Percentiles rank a stretch among this genome's conserved stretches.
Evolutionary conservation across 1,140 invertebrate species (phyloP).

Genomic region (Penaeus japonicus): DNA sequence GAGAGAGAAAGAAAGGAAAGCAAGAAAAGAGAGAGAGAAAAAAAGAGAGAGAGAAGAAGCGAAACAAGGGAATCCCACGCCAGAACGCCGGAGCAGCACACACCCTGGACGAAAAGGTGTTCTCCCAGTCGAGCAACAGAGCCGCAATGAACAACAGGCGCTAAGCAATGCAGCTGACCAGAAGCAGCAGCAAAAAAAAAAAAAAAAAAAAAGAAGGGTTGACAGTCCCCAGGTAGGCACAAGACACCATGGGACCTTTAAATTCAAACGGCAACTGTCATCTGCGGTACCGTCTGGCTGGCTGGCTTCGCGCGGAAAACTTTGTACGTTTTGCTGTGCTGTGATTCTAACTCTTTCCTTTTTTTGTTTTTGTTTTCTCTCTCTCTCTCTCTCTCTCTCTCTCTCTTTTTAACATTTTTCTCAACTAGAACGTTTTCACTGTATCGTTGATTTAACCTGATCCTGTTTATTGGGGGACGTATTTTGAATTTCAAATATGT

Average conservation of each 20-base stretch:
- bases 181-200: not conserved
- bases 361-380: not conserved
- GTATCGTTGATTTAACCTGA: too few species aligned
- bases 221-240: not conserved
- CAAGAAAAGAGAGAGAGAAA: too few species aligned
- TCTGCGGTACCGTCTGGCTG: not conserved
- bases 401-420: not conserved
- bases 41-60: too few species aligned
- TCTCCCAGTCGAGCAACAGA: too few species aligned
- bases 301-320: not conserved
- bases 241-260: not conserved
- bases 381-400: not conserved
- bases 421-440: too few species aligned
- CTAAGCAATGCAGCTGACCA: not conserved
- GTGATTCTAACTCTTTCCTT: not conserved
- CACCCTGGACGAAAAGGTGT: too few species aligned
- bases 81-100: too few species aligned
- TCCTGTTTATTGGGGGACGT: too few species aligned
- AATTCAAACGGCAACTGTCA: constrained; percentile 7
- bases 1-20: too few species aligned
- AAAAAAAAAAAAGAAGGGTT: not conserved
- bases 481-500: too few species aligned
- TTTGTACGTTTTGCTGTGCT: not conserved
- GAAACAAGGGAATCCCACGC: too few species aligned
- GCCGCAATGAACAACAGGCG: too few species aligned